Evolutionary conservation across 2,113 vertebrate species (phyloP), one percentile per base, ranked within the genome.

Genomic region (Carassius auratus): DNA sequence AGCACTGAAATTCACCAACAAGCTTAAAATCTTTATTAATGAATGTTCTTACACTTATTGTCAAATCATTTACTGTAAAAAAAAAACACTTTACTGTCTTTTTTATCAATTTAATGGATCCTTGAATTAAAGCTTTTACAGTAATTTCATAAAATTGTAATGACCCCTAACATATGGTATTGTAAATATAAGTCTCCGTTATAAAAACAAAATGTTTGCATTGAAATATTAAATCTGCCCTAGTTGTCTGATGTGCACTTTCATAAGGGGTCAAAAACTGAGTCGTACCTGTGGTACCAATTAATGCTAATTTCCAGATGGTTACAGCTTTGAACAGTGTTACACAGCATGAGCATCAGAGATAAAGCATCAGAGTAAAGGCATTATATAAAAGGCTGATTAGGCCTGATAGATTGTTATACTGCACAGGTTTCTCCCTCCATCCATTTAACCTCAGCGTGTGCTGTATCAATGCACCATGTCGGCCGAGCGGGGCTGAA

Each of bases 291-390:
- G 30, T 1, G 57, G 50, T 42, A 71, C 33, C 52, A 68, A 71
- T 82, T 82, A 82, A 68, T 19, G 7, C 45, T 36, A 15, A 19
- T 74, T 83, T 73, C 52, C 81, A 83, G 81, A 83, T 83, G 81
- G 81, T 50, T 71, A 50, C 66, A 83, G 81, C 66, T 83, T 73
- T 73, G 66, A 68, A 83, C 81, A 42, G 68, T 83, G 81, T 83
- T 73, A 15, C 68, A 71, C 81, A 83, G 81, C 66, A 73, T 52
- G 79, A 52, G 21, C 10, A 30, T 30, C 30, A 50, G 79, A 68
- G 76, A 68, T 36, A 52, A 52, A 73, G 12, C 48, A 57, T 21
- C 74, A 62, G 19, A 42, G 66, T 42, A 30, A 83, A 59, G 42
- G 38, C 15, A 36, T 68, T 66, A 76, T 76, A 77, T 76, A 85